Evolutionary conservation across 1,140 invertebrate genomes (phyloP), one percentile per base, ranked within the genome.

Genomic region (Melipona quadrifasciata): DNA sequence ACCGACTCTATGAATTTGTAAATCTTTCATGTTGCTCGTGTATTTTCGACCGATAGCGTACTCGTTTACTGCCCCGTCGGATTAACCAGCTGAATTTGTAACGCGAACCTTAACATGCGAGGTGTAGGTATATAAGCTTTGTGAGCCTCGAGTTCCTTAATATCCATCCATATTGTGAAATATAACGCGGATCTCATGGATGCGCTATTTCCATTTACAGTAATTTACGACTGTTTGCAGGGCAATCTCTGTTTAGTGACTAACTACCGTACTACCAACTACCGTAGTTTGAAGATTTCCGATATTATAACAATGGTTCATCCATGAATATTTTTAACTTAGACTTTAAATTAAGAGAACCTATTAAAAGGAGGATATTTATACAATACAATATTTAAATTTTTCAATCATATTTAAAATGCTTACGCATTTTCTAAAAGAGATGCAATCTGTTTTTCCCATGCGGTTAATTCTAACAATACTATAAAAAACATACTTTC

Each of bases 141-240:
- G n/a, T 12, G 34, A n/a, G n/a, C 53, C 57, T 80, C 67, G 34
- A 39, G 6, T 47, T 47, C 16, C 34, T 72, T 80, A 71, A 72
- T 39, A 71, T 72, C 31, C 16, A 14, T 39, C 39, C 19, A 4
- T 47, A 5, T n/a, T 1, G 19, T n/a, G 67, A 19, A 21, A 17
- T 39, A 55, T 31, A 53, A 12, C 2, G 8, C 24, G 76, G 21
- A 78, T 65, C n/a, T 51, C 17, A n/a, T 27, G 24, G 53, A 72
- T 61, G n/a, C 55, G 53, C 24, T n/a, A 72, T 17, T 80, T 71
- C 0, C n/a, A 16, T 11, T 11, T 19, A 19, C 39, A 55, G 10
- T 71, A 58, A 58, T 71, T 80, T 27, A 24, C 34, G 27, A 80
- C 51, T 70, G 71, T 72, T 72, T 11, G 79, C 24, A 19, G 12